Percentiles rank a stretch among this genome's conserved stretches.
Conservation (phyloP, 2,888 invertebrate species). For the Scrobipalpa costella region DNA sequence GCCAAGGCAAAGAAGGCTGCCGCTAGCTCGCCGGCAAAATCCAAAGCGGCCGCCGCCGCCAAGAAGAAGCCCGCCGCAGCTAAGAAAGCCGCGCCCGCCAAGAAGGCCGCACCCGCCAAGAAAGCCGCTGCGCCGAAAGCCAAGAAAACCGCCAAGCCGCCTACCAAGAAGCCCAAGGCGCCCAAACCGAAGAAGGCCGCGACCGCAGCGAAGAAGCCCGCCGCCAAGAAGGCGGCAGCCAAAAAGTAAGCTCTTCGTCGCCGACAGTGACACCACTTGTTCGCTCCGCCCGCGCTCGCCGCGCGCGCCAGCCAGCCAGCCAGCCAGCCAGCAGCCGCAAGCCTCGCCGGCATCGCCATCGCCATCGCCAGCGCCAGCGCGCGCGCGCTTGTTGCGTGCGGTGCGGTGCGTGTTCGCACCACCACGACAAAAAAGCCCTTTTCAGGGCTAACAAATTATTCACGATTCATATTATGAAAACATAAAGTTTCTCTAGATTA, state of each 20-base stretch:
- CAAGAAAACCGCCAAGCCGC: constrained; percentile 31
- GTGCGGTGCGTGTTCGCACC: not conserved
- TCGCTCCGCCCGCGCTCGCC: not conserved
- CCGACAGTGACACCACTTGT: not conserved
- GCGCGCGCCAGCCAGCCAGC: too few species aligned
- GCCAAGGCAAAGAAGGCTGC: not conserved
- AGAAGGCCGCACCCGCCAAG: too few species aligned
- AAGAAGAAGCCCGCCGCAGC: too few species aligned
- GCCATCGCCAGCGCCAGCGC: too few species aligned
- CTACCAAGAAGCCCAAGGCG: constrained; percentile 34
- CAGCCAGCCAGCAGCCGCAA: too few species aligned
- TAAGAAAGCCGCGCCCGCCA: too few species aligned
- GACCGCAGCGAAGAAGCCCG: constrained; percentile 45
- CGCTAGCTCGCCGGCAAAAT: too few species aligned
- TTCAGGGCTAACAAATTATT: constrained; percentile 23
- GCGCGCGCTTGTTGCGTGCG: not conserved
- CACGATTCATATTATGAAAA: not conserved
- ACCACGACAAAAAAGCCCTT: constrained; percentile 24
- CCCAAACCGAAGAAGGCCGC: constrained; percentile 41
- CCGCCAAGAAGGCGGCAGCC: constrained; percentile 37
- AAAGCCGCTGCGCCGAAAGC: constrained; percentile 35
- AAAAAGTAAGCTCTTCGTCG: not conserved
- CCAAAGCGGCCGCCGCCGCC: too few species aligned
- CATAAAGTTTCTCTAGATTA: too few species aligned
- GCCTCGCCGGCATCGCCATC: too few species aligned